Percentiles rank a stretch among this genome's conserved stretches.
These are phyloP conservation scores for Sesamia inferens DNA, from an alignment of 2,888 invertebrate species.

Conservation along the genomic window DNA sequence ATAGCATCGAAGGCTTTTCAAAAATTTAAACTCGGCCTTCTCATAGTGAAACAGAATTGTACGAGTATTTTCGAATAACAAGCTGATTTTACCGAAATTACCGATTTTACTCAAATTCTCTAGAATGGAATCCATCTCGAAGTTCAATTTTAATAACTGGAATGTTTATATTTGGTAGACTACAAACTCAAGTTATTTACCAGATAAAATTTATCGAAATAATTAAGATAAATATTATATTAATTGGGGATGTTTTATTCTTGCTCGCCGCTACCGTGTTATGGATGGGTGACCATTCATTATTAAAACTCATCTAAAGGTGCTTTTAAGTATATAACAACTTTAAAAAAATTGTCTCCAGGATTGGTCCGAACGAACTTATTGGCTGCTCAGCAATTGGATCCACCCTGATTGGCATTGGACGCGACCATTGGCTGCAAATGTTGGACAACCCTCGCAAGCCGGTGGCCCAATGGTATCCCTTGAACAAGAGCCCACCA, in stretches of 20 bases:
- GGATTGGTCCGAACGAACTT: slow-evolving; percentile 96
- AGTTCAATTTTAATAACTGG: slow-evolving; percentile 12
- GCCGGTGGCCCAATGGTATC: slow-evolving; percentile 96
- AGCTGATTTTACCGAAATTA: not conserved
- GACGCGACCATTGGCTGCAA: slow-evolving; percentile 95
- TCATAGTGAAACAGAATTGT: slow-evolving; percentile 8
- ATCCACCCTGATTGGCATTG: slow-evolving; percentile 93
- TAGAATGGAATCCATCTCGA: slow-evolving; percentile 2
- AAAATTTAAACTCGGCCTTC: slow-evolving; percentile 29
- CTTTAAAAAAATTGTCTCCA: slow-evolving; percentile 75
- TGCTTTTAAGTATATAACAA: not conserved
- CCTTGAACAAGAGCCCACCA: slow-evolving; percentile 92
- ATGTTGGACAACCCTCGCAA: slow-evolving; percentile 95
- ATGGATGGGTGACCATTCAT: not conserved
- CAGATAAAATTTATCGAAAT: slow-evolving; percentile 2
- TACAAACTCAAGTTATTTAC: slow-evolving; percentile 9
- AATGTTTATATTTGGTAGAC: slow-evolving; percentile 4
- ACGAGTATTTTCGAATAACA: slow-evolving; percentile 7
- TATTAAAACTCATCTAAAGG: not conserved
- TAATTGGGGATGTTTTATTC: not conserved
- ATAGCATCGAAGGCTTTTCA: not conserved
- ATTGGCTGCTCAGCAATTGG: slow-evolving; percentile 96
- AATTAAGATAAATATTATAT: slow-evolving; percentile 12
- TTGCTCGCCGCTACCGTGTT: not conserved
- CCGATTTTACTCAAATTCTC: not conserved